Percentiles rank a stretch among this genome's conserved stretches.
phyloP scores from a whole-genome alignment of 2,113 vertebrate genomes.

The Gnathonemus longibarbis region DNA sequence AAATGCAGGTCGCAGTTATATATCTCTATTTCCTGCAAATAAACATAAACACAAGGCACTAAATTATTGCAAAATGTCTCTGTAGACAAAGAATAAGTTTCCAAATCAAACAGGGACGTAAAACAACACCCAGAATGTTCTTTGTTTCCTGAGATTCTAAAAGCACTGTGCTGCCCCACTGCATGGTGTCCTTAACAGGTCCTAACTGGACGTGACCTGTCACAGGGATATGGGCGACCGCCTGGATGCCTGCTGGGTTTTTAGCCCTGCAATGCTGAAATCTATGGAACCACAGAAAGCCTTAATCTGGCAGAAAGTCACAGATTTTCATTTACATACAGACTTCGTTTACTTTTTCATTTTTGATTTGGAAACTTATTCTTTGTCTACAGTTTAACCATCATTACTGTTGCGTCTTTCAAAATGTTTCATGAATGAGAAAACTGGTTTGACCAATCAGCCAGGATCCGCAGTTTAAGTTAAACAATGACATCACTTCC shows the following conservation, averaged over 20 bases:
- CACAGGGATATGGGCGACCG: neutral
- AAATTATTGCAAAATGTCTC: neutral
- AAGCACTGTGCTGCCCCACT: neutral
- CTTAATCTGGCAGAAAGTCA: neutral
- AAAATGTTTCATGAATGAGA: neutral
- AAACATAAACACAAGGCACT: neutral
- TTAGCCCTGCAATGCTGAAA: neutral
- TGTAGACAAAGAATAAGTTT: neutral
- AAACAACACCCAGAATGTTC: neutral
- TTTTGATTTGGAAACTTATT: too few relatives aligned
- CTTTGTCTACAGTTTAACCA: neutral
- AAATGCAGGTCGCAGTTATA: neutral
- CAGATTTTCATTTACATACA: neutral
- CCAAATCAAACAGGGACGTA: neutral
- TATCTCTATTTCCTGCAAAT: neutral
- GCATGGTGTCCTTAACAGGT: neutral
- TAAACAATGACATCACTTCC: constrained; percentile 19
- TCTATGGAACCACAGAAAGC: neutral
- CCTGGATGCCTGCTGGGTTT: neutral
- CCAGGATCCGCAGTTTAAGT: neutral
- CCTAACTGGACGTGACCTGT: neutral
- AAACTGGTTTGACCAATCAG: neutral
- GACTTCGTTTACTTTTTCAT: too few relatives aligned
- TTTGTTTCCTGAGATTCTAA: neutral
- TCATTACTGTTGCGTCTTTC: neutral